Percentiles rank a stretch among this genome's conserved stretches.
These are phyloP conservation scores for Arenaria interpres DNA, from an alignment of 2,113 vertebrate genomes.

Conservation along the genomic window DNA sequence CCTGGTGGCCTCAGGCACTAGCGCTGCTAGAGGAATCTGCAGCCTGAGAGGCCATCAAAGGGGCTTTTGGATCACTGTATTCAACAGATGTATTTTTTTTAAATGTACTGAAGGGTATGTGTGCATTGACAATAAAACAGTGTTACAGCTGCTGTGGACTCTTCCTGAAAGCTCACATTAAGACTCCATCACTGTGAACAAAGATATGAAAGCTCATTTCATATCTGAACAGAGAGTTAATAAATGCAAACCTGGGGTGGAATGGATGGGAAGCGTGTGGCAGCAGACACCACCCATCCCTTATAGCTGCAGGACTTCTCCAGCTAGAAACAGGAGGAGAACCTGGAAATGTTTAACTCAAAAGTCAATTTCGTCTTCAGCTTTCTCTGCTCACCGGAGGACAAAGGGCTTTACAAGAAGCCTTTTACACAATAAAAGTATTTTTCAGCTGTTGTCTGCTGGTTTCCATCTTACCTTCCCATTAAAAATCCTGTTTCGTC, in stretches of 20 bases:
- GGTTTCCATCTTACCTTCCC: neutral
- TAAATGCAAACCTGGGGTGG: neutral
- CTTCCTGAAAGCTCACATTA: neutral
- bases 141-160: neutral
- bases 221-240: neutral
- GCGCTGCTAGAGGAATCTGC: neutral
- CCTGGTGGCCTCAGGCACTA: neutral
- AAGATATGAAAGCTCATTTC: neutral
- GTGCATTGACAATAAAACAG: conserved; percentile 61
- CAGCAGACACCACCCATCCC: neutral
- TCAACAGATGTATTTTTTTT: neutral
- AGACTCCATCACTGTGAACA: neutral
- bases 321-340: neutral
- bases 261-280: neutral
- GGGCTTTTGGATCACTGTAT: neutral
- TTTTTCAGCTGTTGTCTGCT: neutral
- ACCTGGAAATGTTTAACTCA: neutral
- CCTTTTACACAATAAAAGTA: neutral
- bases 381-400: neutral
- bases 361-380: neutral
- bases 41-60: neutral
- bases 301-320: neutral
- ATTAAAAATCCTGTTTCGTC: neutral
- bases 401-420: neutral
- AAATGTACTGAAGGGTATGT: neutral